Evolutionary conservation across 2,113 vertebrate species (phyloP).

Genomic region (Protobothrops flavoviridis): DNA sequence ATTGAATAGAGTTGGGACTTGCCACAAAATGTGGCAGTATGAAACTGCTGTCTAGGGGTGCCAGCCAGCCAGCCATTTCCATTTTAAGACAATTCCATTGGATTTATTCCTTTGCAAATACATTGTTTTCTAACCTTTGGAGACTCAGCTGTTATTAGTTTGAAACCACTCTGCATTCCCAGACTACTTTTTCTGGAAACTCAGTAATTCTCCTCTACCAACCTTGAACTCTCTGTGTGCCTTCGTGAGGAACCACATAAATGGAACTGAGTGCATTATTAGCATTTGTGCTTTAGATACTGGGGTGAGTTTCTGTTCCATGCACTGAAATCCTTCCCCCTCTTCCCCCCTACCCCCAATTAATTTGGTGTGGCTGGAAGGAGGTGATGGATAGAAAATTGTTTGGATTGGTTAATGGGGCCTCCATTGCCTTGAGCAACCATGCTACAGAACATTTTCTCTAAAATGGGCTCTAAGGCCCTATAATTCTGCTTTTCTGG

Average conservation of each 20-base stretch:
- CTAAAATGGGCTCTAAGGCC: no score
- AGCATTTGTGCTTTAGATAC: neutral
- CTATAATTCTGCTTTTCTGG: neutral
- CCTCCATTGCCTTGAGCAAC: neutral
- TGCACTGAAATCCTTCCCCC: neutral
- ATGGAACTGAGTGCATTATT: neutral
- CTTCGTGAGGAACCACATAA: neutral
- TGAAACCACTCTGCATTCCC: neutral
- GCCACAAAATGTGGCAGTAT: neutral
- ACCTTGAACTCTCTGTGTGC: neutral
- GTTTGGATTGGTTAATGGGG: neutral
- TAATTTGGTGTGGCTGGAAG: neutral
- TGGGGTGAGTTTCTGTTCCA: neutral
- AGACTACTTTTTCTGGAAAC: neutral
- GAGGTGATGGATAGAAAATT: neutral
- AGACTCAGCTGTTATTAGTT: neutral
- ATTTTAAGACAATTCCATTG: neutral
- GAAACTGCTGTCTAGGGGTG: neutral
- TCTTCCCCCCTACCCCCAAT: no score
- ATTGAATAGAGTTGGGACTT: neutral
- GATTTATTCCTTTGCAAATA: neutral
- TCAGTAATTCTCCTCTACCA: neutral
- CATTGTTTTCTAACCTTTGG: neutral
- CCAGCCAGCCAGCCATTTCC: neutral
- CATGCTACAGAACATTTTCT: neutral